Evolutionary conservation across 2,797 vertebrate genomes (phyloP).

Genomic region (Pelochelys cantorii): DNA sequence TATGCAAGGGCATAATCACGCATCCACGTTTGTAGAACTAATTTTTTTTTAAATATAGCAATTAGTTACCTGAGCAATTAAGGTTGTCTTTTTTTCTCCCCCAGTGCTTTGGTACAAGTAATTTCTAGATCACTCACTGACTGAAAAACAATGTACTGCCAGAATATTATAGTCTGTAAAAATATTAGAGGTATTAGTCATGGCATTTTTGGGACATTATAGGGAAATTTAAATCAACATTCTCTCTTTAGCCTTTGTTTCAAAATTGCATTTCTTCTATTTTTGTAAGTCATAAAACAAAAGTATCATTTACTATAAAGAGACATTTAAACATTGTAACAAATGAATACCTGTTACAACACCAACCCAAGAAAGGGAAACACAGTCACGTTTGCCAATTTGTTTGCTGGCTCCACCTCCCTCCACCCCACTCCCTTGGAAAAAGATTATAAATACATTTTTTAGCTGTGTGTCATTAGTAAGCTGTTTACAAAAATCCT

Average conservation of each 20-base stretch:
- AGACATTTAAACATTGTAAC: slow-evolving; percentile 69
- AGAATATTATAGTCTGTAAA: slow-evolving; percentile 62
- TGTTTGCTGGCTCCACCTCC: slow-evolving; percentile 12
- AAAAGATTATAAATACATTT: slow-evolving; percentile 65
- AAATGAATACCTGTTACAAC: slow-evolving; percentile 74
- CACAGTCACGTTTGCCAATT: slow-evolving; percentile 36
- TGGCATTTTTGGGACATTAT: not conserved
- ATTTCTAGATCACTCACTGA: slow-evolving; percentile 61
- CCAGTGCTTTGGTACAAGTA: slow-evolving; percentile 72
- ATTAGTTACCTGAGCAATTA: slow-evolving; percentile 77
- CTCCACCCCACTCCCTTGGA: slow-evolving; percentile 34
- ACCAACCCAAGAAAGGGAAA: slow-evolving; percentile 46
- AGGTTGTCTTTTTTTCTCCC: slow-evolving; percentile 58
- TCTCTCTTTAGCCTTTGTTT: slow-evolving; percentile 41
- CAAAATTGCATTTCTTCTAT: not conserved
- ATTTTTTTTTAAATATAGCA: slow-evolving; percentile 59
- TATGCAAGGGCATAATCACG: slow-evolving; percentile 41
- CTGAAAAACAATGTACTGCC: slow-evolving; percentile 68
- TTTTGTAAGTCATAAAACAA: slow-evolving; percentile 44
- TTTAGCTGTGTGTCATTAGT: slow-evolving; percentile 61
- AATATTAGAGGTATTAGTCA: slow-evolving; percentile 70
- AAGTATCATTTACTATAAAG: slow-evolving; percentile 73
- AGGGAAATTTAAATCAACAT: slow-evolving; percentile 3
- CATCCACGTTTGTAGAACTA: slow-evolving; percentile 45
- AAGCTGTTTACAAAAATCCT: slow-evolving; percentile 52